Conservation (phyloP, 2,888 invertebrate genomes). For the Sphaerophoria taeniata region DNA sequence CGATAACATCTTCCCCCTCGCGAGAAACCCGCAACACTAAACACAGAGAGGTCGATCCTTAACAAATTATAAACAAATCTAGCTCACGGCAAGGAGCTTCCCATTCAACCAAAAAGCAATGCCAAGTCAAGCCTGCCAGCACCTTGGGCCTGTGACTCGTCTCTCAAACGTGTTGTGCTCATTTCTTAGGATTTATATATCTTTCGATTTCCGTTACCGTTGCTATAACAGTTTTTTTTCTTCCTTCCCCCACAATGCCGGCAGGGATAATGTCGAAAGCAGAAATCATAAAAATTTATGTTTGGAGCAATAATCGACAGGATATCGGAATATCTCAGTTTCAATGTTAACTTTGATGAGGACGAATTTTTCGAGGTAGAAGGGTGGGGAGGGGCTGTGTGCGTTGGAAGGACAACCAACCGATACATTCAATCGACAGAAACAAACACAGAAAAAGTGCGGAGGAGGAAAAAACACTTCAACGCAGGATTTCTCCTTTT, state of each 20-base stretch:
- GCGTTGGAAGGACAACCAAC: slow-evolving; percentile 4
- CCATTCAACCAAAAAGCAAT: neutral
- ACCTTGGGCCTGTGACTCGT: slow-evolving; percentile 37
- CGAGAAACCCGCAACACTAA: slow-evolving; percentile 41
- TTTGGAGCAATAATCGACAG: slow-evolving; percentile 79
- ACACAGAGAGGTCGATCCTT: slow-evolving; percentile 57
- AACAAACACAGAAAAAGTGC: slow-evolving; percentile 23
- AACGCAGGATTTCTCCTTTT: slow-evolving; percentile 11
- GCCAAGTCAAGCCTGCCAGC: neutral
- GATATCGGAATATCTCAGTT: slow-evolving; percentile 69
- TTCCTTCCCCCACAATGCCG: slow-evolving; percentile 2
- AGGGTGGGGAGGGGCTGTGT: slow-evolving; percentile 24
- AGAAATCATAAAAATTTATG: slow-evolving; percentile 81
- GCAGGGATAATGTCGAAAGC: slow-evolving; percentile 75
- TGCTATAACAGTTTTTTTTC: neutral
- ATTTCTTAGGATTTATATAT: slow-evolving; percentile 21
- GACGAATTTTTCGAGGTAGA: slow-evolving; percentile 39
- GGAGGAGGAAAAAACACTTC: slow-evolving; percentile 52
- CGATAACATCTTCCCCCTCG: slow-evolving; percentile 54
- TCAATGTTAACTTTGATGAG: slow-evolving; percentile 67
- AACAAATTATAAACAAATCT: slow-evolving; percentile 75
- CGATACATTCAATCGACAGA: slow-evolving; percentile 32
- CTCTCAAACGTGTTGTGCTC: slow-evolving; percentile 23
- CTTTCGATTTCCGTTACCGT: neutral
- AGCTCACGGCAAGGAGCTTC: slow-evolving; percentile 59